A percentile compares a stretch with the other conserved stretches of the same genome.
These are phyloP conservation scores for Tineola bisselliella DNA, from an alignment of 2,888 invertebrate genomes.

Conservation along the genomic window DNA sequence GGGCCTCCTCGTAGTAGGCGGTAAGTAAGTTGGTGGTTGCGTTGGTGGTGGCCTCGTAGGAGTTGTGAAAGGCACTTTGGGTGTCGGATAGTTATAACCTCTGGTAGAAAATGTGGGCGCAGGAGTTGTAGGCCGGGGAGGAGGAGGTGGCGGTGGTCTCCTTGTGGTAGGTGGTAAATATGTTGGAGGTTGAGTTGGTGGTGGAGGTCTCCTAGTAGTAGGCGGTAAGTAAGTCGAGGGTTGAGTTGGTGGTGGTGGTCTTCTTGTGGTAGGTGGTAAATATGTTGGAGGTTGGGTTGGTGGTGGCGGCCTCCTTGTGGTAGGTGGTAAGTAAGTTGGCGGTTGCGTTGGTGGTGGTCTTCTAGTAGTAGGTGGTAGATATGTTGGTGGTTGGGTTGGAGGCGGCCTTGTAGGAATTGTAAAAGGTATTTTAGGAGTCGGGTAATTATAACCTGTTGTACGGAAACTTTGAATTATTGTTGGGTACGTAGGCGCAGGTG, in stretches of 20 bases:
- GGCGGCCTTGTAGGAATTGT: slow-evolving; percentile 13
- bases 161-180: neutral
- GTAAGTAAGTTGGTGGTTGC: slow-evolving; percentile 18
- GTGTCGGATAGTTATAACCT: neutral
- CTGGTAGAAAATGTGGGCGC: slow-evolving; percentile 15
- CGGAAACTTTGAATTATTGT: neutral
- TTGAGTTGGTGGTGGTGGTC: slow-evolving; percentile 18
- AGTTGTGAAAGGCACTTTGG: no score
- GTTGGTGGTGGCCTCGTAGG: slow-evolving; percentile 18
- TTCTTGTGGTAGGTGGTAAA: neutral
- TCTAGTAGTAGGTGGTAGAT: slow-evolving; percentile 17
- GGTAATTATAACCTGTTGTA: neutral
- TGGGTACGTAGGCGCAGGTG: slow-evolving; percentile 1
- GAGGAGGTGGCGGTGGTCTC: slow-evolving; percentile 17
- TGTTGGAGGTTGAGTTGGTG: slow-evolving; percentile 16
- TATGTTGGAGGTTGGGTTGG: slow-evolving; percentile 19
- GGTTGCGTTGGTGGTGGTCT: neutral
- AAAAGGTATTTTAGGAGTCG: neutral
- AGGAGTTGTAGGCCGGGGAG: slow-evolving; percentile 18
- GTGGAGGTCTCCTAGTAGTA: slow-evolving; percentile 17
- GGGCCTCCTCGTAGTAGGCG: no score
- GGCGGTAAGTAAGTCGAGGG: slow-evolving; percentile 25
- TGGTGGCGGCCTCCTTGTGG: slow-evolving; percentile 19
- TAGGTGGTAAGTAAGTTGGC: no score
- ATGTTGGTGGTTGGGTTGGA: slow-evolving; percentile 16